A percentile compares a stretch with the other conserved stretches of the same genome.
phyloP scores from a whole-genome alignment of 2,797 vertebrate genomes.

The Chelmon rostratus region DNA sequence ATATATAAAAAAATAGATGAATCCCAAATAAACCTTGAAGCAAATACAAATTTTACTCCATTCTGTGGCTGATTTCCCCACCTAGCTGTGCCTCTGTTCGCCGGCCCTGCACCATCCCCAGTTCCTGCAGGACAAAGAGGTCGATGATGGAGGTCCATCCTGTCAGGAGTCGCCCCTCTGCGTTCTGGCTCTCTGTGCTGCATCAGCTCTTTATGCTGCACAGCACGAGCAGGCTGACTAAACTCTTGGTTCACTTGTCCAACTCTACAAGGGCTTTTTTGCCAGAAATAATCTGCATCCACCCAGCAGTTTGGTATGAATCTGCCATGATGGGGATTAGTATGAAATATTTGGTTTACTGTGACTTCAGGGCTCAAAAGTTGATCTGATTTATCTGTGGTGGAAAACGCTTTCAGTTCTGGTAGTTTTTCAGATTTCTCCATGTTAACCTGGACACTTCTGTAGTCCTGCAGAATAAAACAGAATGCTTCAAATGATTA shows the following conservation, averaged over 20 bases:
- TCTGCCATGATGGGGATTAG: not conserved
- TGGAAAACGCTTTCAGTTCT: not conserved
- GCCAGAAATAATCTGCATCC: slow-evolving; percentile 9
- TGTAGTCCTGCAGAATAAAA: slow-evolving; percentile 14
- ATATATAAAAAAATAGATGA: not conserved
- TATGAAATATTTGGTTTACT: slow-evolving; percentile 17
- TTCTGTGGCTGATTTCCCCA: slow-evolving; percentile 23
- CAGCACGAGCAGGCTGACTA: not conserved
- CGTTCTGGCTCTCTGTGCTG: slow-evolving; percentile 8
- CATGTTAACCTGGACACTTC: slow-evolving; percentile 37
- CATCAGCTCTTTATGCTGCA: not conserved
- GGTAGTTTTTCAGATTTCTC: slow-evolving; percentile 36
- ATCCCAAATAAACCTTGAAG: not conserved
- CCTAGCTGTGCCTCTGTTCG: slow-evolving; percentile 67
- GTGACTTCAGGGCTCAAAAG: slow-evolving; percentile 8
- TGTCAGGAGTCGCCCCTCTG: not conserved
- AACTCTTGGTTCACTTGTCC: not conserved
- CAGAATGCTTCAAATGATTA: too few relatives aligned
- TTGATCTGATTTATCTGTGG: slow-evolving; percentile 3
- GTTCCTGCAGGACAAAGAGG: not conserved
- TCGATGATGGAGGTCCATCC: slow-evolving; percentile 1
- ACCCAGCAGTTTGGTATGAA: not conserved
- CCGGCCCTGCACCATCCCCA: slow-evolving; percentile 45
- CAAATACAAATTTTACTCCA: not conserved
- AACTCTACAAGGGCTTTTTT: not conserved